These are phyloP conservation scores for Diadema setosum DNA, from an alignment of 35 echinoderm and acorn worm genomes.

Conservation along the genomic window DNA sequence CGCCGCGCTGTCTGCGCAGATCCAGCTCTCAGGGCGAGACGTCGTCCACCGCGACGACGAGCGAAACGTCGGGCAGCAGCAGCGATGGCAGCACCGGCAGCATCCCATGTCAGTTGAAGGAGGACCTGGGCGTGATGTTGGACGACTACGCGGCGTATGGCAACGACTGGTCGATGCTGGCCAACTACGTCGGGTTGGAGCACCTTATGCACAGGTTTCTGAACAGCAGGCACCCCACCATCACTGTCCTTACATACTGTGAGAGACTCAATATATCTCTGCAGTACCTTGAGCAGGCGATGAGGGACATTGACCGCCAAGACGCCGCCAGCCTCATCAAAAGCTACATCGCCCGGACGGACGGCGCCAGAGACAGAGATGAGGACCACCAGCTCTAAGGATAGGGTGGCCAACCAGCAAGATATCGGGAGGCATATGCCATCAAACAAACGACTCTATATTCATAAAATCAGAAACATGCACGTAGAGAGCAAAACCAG, in stretches of 20 bases:
- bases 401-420: no score
- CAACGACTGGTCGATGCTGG: slow-evolving; percentile 73
- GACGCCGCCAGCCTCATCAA: slow-evolving; percentile 50
- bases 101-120: slow-evolving; percentile 18
- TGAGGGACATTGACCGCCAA: slow-evolving; percentile 47
- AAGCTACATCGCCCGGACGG: neutral
- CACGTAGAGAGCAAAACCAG: no score
- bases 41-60: neutral
- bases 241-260: slow-evolving; percentile 50
- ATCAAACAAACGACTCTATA: no score
- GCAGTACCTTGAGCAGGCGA: slow-evolving; percentile 40
- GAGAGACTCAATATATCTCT: slow-evolving; percentile 49
- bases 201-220: slow-evolving; percentile 37
- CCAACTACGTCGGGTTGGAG: slow-evolving; percentile 57
- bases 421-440: no score
- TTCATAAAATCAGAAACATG: no score
- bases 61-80: neutral
- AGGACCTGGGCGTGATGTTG: slow-evolving; percentile 38
- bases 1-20: neutral
- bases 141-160: slow-evolving; percentile 16
- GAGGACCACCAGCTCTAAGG: no score
- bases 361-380: neutral
- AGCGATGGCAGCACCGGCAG: no score
- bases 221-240: slow-evolving; percentile 42
- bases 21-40: neutral